phyloP scores from a whole-genome alignment of 30 jellyfish, hydroid and myxozoan species.

The Morbakka virulenta region DNA sequence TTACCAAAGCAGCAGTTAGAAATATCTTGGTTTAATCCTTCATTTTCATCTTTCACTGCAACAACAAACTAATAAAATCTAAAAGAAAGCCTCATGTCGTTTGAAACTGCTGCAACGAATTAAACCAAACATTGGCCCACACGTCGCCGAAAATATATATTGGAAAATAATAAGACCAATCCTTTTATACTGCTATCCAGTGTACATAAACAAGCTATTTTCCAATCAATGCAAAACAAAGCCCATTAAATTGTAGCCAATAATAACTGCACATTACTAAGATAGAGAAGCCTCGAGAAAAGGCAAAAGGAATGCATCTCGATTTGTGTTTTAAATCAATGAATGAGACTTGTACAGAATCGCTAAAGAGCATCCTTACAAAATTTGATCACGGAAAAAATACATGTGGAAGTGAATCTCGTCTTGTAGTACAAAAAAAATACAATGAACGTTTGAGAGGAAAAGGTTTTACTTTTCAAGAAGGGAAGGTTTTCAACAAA shows the following conservation, averaged over 20 bases:
- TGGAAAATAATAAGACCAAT: slow-evolving; percentile 28
- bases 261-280: slow-evolving; percentile 33
- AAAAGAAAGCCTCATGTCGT: slow-evolving; percentile 59
- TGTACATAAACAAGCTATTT: slow-evolving; percentile 15
- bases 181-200: slow-evolving; percentile 44
- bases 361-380: slow-evolving; percentile 5
- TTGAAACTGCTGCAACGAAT: slow-evolving; percentile 67
- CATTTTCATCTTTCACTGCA: slow-evolving; percentile 31
- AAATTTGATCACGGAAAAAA: slow-evolving; percentile 41
- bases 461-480: slow-evolving; percentile 35
- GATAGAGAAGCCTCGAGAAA: slow-evolving; percentile 41
- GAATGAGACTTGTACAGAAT: slow-evolving; percentile 28
- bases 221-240: slow-evolving; percentile 48
- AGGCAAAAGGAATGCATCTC: slow-evolving; percentile 36
- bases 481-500: background rate
- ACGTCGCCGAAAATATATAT: slow-evolving; percentile 47
- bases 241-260: slow-evolving; percentile 43
- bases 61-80: too few relatives aligned
- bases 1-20: slow-evolving; percentile 24
- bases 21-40: slow-evolving; percentile 43
- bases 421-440: slow-evolving; percentile 33
- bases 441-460: slow-evolving; percentile 31
- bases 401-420: slow-evolving; percentile 40
- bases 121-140: slow-evolving; percentile 38
- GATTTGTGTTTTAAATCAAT: slow-evolving; percentile 25